Evolutionary conservation across 2,888 invertebrate genomes (phyloP), one percentile per base, ranked within the genome.

Genomic region (Rosalia funebris): DNA sequence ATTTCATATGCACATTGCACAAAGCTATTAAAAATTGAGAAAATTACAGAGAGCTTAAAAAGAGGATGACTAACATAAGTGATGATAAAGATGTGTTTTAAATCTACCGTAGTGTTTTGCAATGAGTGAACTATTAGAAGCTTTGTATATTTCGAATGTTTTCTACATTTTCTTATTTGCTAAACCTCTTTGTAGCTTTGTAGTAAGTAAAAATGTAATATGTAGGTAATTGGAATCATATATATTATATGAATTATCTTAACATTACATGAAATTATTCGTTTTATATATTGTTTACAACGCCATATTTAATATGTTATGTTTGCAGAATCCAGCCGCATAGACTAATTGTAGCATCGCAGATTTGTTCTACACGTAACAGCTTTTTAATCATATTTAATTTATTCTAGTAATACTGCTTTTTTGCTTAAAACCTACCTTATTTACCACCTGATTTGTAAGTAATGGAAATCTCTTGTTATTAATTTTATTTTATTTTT

Each of bases 301-400:
- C 71, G 76, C 77, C 72, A 74, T 78, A 79, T 77, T 78, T 76
- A 79, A 79, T 77, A 79, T 77, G 75, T 79, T 79, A 78, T 79
- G 79, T 80, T 80, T 79, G 79, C 80, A 79, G 80, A 81, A 73
- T 73, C 76, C 80, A 75, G 77, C 78, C 77, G 77, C 79, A 78
- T 78, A 77, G 79, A 79, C 79, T 79, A 80, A 79, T 78, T 79
- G 79, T 80, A 81, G 79, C 78, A 79, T 76, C 78, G 78, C 79
- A 78, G 79, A 78, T 73, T 76, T 79, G 77, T 77, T 70, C 78
- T 75, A 77, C 79, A 79, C 79, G 77, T 81, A 80, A 78, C 75
- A 75, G 77, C 77, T 79, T 79, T 71, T 76, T 76, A 71, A 69
- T 68, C 68, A 64, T 69, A 45, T 52, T 44, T 58, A 58, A 36